Percentiles rank a stretch among this genome's conserved stretches.
phyloP scores from a whole-genome alignment of 2,113 vertebrate genomes.

The Zosterops borbonicus region DNA sequence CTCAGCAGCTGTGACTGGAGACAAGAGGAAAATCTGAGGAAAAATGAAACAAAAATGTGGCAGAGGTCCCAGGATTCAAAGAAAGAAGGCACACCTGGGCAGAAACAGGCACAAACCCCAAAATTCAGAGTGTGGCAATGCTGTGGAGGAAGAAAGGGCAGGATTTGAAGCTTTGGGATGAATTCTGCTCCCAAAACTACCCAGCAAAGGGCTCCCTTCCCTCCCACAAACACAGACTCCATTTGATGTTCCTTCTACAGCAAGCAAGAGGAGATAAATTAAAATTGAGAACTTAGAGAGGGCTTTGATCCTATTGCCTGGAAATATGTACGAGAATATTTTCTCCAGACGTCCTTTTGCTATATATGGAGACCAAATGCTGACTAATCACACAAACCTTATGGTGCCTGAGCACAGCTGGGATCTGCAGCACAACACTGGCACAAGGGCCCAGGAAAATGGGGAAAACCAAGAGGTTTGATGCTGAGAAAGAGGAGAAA shows the following conservation, averaged over 20 bases:
- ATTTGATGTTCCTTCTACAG: constrained; percentile 49
- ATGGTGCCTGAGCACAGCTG: constrained; percentile 60
- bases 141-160: not conserved
- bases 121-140: not conserved
- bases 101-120: not conserved
- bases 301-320: constrained; percentile 66
- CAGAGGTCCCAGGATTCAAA: not conserved
- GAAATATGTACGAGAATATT: constrained; percentile 63
- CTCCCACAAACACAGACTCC: not conserved
- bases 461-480: not conserved
- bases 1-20: not conserved
- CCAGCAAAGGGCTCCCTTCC: constrained; percentile 14
- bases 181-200: not conserved
- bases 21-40: not conserved
- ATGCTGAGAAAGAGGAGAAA: constrained; percentile 21
- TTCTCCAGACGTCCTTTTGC: constrained; percentile 64
- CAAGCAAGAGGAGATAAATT: constrained; percentile 62
- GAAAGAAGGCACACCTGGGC: not conserved
- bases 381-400: constrained; percentile 68
- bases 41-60: not conserved
- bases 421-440: constrained; percentile 48
- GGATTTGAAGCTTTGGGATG: not conserved
- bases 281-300: constrained; percentile 50
- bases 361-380: constrained; percentile 73
- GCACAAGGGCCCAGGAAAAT: not conserved